Conservation (phyloP, 2,888 invertebrate species). For the Hyalella azteca region DNA sequence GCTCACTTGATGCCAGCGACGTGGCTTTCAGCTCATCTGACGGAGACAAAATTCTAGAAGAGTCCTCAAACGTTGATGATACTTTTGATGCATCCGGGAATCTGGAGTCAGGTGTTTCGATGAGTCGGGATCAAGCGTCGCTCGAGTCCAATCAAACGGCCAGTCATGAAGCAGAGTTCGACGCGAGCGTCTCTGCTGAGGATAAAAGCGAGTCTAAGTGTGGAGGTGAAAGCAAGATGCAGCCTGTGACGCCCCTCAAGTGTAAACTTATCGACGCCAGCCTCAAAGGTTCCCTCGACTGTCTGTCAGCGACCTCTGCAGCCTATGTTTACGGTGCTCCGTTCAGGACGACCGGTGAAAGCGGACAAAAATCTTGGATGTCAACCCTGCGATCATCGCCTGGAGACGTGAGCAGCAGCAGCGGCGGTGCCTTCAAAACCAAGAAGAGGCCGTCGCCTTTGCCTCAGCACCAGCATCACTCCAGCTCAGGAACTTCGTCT, state of each 20-base stretch:
- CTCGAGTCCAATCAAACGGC: background rate
- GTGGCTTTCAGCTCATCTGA: background rate
- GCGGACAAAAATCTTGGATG: slow-evolving; percentile 26
- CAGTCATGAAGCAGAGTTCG: background rate
- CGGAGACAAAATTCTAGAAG: slow-evolving; percentile 10
- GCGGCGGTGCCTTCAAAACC: background rate
- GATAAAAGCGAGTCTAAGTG: background rate
- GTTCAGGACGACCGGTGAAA: background rate
- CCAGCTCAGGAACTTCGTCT: background rate
- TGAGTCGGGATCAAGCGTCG: background rate
- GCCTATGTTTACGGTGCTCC: background rate
- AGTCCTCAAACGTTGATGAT: background rate
- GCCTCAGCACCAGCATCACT: slow-evolving; percentile 9
- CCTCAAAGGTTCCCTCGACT: background rate
- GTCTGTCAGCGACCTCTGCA: background rate
- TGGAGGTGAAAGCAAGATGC: background rate
- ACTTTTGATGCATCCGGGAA: background rate
- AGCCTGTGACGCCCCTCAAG: slow-evolving; percentile 30
- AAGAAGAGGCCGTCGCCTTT: background rate
- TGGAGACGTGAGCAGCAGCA: background rate
- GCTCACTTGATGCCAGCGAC: background rate
- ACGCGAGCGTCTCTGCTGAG: slow-evolving; percentile 37
- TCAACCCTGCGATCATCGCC: background rate
- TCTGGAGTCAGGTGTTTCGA: slow-evolving; percentile 3
- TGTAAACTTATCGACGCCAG: background rate